These are phyloP conservation scores for Cryptotis parvus DNA, from an alignment of 2,113 vertebrate genomes.

Conservation along the genomic window DNA sequence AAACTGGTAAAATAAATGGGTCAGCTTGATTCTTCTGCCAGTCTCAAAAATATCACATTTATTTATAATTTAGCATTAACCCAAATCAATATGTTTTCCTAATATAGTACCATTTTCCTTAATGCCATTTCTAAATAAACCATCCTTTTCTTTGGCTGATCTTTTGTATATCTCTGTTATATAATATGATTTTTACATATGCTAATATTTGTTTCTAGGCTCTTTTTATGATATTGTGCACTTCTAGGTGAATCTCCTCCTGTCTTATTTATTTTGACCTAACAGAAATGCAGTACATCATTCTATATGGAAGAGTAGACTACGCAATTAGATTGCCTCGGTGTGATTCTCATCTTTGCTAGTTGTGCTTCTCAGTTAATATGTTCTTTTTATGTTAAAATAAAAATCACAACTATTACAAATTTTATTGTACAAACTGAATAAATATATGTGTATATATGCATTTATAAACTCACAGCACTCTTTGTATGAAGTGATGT, in stretches of 20 bases:
- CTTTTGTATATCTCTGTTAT: neutral
- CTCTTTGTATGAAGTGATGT: neutral
- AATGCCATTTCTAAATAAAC: neutral
- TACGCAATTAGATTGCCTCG: neutral
- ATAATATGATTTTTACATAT: neutral
- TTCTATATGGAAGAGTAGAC: neutral
- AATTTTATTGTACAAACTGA: neutral
- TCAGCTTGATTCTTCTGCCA: no score
- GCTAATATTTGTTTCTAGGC: neutral
- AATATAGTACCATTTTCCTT: neutral
- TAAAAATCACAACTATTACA: neutral
- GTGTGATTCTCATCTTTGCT: neutral
- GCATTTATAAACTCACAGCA: neutral
- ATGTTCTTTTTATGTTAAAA: neutral
- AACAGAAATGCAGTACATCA: neutral
- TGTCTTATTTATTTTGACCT: neutral
- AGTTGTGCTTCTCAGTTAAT: neutral
- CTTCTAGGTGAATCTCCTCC: neutral
- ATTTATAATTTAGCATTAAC: neutral
- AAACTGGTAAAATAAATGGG: no score
- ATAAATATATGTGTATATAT: neutral
- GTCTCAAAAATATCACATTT: no score
- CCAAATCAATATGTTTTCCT: neutral
- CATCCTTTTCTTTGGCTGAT: neutral
- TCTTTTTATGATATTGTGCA: conserved; percentile 25